Evolutionary conservation across 1,140 invertebrate species (phyloP).

Genomic region (Cydia strobilella): DNA sequence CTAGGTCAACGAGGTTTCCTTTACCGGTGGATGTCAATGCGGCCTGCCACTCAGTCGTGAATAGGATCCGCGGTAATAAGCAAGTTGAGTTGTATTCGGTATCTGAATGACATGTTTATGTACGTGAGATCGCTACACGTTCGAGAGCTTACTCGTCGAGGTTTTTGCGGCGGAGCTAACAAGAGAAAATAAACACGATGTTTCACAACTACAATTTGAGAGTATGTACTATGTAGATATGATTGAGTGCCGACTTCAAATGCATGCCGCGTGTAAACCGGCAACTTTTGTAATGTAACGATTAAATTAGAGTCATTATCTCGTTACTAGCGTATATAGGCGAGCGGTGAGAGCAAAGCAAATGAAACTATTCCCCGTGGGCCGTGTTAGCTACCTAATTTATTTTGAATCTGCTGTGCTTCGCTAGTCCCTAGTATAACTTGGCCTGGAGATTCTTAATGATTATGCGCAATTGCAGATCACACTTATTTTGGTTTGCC

Average conservation of each 20-base stretch:
- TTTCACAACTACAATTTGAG: slow-evolving; percentile 1
- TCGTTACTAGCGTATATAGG: slow-evolving; percentile 64
- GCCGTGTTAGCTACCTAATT: slow-evolving; percentile 34
- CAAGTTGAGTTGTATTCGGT: slow-evolving; percentile 7
- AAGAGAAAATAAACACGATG: slow-evolving; percentile 11
- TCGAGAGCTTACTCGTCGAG: background rate
- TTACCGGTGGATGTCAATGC: slow-evolving; percentile 39
- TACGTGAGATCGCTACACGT: slow-evolving; percentile 3
- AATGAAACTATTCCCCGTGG: slow-evolving; percentile 58
- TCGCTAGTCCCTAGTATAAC: background rate
- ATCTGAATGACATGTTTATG: slow-evolving; percentile 3
- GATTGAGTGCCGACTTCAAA: slow-evolving; percentile 24
- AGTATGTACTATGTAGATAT: slow-evolving; percentile 15
- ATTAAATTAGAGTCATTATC: slow-evolving; percentile 35
- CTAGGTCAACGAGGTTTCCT: slow-evolving; percentile 38
- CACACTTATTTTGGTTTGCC: background rate
- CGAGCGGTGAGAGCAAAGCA: slow-evolving; percentile 65
- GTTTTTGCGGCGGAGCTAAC: slow-evolving; percentile 23
- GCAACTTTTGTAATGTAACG: slow-evolving; percentile 30
- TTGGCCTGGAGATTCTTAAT: background rate
- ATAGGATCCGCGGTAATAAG: slow-evolving; percentile 27
- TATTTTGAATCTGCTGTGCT: slow-evolving; percentile 38
- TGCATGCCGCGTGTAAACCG: slow-evolving; percentile 11
- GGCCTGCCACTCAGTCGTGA: slow-evolving; percentile 8
- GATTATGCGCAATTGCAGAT: background rate